A percentile compares a stretch with the other conserved stretches of the same genome.
Evolutionary conservation across 2,113 vertebrate species (phyloP).

Genomic region (Nothoprocta pentlandii): DNA sequence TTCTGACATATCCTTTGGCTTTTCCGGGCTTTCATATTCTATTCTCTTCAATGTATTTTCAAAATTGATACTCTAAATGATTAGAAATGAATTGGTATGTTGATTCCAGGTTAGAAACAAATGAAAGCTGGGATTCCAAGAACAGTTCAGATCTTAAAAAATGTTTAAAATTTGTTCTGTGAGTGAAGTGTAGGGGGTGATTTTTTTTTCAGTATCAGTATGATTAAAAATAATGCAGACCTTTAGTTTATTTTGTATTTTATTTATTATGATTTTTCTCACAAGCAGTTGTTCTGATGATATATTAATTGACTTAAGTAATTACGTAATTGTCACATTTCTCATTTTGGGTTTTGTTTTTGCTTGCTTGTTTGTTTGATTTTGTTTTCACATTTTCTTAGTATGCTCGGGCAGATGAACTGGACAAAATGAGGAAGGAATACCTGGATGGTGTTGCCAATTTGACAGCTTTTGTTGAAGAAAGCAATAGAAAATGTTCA

Average conservation of each 20-base stretch:
- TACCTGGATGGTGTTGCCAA: constrained; percentile 81
- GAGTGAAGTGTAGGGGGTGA: neutral
- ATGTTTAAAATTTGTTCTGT: neutral
- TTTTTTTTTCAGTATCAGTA: neutral
- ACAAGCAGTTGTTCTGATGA: neutral
- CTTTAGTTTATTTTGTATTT: neutral
- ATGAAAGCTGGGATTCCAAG: neutral
- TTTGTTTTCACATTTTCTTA: constrained; percentile 54
- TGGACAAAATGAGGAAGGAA: constrained; percentile 89
- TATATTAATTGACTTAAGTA: neutral
- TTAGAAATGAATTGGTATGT: neutral
- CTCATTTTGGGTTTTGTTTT: neutral
- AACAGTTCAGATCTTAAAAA: neutral
- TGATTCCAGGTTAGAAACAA: neutral
- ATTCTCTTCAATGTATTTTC: neutral
- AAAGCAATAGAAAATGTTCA: constrained; percentile 84
- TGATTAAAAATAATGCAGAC: neutral
- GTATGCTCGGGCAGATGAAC: constrained; percentile 89
- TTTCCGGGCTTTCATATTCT: neutral
- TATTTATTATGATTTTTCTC: neutral
- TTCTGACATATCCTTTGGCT: neutral
- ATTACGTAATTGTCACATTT: neutral
- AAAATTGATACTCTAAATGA: neutral
- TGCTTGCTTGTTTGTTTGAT: neutral
- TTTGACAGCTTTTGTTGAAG: constrained; percentile 86